Conservation (phyloP, 1,140 invertebrate species). For the Argopecten irradians region DNA sequence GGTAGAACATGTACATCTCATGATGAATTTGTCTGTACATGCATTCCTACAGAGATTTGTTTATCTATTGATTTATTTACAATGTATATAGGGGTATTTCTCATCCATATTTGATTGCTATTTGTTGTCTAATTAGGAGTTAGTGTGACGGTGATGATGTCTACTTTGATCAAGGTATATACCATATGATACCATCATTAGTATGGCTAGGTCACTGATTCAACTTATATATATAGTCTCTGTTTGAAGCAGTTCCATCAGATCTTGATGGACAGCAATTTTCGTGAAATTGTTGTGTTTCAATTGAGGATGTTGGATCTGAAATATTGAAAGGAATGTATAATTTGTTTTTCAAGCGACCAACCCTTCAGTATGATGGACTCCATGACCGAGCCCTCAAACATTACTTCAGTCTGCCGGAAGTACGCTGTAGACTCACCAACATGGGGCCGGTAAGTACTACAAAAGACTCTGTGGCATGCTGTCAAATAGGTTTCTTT, state of each 20-base stretch:
- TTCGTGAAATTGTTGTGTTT: too few species aligned
- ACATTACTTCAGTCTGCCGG: slow-evolving; percentile 70
- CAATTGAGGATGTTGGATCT: neutral
- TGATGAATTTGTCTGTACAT: too few species aligned
- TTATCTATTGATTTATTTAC: neutral
- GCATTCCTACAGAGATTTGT: neutral
- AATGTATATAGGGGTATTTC: neutral
- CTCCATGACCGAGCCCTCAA: slow-evolving; percentile 72
- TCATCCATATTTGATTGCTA: neutral
- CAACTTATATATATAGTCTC: too few species aligned
- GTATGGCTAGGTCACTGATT: too few species aligned
- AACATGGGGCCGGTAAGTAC: slow-evolving; percentile 64
- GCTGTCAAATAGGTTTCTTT: too few species aligned
- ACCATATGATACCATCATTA: too few species aligned
- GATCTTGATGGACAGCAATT: too few species aligned
- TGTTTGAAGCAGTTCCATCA: too few species aligned
- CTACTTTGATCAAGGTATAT: too few species aligned
- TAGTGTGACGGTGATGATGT: too few species aligned
- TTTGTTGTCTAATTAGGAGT: neutral
- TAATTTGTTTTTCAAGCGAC: slow-evolving; percentile 61
- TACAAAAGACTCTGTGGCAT: neutral
- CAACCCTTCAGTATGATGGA: slow-evolving; percentile 71
- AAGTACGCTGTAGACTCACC: slow-evolving; percentile 65
- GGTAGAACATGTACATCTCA: too few species aligned
- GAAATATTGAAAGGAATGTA: neutral